Evolutionary conservation across 2,113 vertebrate species (phyloP).

Genomic region (Cyanoramphus novaezelandiae): DNA sequence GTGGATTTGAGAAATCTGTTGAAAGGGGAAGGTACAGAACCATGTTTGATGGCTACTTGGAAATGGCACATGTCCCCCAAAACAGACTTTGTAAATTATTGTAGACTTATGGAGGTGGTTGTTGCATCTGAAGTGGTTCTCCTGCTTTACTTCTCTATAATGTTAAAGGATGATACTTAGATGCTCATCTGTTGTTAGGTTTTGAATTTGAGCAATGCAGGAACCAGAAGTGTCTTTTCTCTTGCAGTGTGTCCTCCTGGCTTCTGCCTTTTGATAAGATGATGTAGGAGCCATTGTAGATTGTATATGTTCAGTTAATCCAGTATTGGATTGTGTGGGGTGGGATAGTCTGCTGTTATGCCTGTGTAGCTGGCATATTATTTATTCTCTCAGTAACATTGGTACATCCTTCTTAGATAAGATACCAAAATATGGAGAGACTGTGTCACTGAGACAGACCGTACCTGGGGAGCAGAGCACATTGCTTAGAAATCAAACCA

Average conservation of each 20-base stretch:
- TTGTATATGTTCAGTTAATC: background rate
- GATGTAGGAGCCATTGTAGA: background rate
- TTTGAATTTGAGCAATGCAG: background rate
- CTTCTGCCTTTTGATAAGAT: background rate
- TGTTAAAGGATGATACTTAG: background rate
- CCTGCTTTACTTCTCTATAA: background rate
- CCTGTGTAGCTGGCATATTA: background rate
- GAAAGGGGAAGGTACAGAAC: background rate
- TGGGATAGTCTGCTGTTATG: background rate
- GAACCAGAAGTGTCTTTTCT: background rate
- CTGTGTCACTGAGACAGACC: conserved; percentile 39
- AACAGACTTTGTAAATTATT: background rate
- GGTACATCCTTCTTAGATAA: conserved; percentile 42
- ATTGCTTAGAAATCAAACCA: conserved; percentile 15
- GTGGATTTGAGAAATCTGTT: background rate
- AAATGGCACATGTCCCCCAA: background rate
- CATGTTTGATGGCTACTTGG: background rate
- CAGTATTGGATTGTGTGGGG: background rate
- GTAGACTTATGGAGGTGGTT: background rate
- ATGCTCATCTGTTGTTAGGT: background rate
- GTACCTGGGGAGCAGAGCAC: conserved; percentile 22
- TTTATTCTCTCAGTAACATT: conserved; percentile 33
- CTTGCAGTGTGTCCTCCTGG: background rate
- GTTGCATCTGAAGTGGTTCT: background rate
- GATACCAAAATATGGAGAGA: conserved; percentile 26